Conservation (phyloP, 2,113 vertebrate species). For the Leptobrachium leishanense region DNA sequence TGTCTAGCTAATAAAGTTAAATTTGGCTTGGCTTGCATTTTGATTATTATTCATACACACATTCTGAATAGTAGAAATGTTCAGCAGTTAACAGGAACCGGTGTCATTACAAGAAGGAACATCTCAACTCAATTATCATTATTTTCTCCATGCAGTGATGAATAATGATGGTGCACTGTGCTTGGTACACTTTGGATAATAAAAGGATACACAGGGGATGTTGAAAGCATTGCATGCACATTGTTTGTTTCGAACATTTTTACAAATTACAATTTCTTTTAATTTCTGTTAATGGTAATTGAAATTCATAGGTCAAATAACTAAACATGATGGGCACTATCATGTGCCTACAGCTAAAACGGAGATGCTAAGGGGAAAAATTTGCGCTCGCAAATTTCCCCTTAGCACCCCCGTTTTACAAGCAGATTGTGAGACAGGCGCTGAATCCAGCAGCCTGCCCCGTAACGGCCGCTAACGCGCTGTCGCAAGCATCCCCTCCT, state of each 20-base stretch:
- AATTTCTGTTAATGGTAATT: slow-evolving; percentile 3
- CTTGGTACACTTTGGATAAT: slow-evolving; percentile 40
- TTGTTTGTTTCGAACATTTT: not conserved
- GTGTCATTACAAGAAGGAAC: slow-evolving; percentile 31
- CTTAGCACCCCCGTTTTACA: no score
- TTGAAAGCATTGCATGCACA: slow-evolving; percentile 21
- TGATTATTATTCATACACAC: slow-evolving; percentile 44
- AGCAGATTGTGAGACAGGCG: no score
- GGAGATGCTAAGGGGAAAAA: no score
- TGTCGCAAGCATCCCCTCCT: no score
- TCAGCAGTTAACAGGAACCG: slow-evolving; percentile 24
- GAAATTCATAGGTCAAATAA: slow-evolving; percentile 11
- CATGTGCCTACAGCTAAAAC: no score
- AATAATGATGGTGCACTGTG: slow-evolving; percentile 38
- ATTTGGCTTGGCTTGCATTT: slow-evolving; percentile 36
- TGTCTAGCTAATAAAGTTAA: slow-evolving; percentile 39
- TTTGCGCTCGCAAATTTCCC: no score
- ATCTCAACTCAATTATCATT: slow-evolving; percentile 38
- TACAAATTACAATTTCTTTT: no score
- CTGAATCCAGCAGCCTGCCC: no score
- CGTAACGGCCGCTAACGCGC: no score
- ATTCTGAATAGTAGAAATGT: slow-evolving; percentile 31
- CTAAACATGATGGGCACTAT: no score
- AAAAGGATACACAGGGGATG: slow-evolving; percentile 27
- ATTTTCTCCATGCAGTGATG: slow-evolving; percentile 33